Evolutionary conservation across 2,888 invertebrate species (phyloP).

Genomic region (Strigamia transsilvanica): DNA sequence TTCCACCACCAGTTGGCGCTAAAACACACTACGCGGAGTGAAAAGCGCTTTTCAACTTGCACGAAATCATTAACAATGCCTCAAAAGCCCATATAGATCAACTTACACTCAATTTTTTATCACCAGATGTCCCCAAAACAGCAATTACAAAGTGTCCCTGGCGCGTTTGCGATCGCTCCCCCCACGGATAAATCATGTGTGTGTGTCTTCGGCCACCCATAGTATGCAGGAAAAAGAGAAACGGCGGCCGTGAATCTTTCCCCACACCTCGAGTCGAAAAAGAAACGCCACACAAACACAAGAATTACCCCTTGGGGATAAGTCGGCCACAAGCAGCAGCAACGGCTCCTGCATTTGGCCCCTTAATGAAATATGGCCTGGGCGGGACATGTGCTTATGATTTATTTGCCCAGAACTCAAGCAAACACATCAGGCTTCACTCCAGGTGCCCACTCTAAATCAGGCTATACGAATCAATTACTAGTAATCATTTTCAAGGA

Average conservation of each 20-base stretch:
- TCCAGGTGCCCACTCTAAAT: slow-evolving; percentile 50
- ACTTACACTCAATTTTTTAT: slow-evolving; percentile 23
- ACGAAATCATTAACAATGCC: not conserved
- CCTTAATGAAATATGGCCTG: slow-evolving; percentile 51
- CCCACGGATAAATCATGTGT: slow-evolving; percentile 12
- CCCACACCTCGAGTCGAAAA: not conserved
- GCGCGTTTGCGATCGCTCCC: slow-evolving; percentile 11
- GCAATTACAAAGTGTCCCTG: slow-evolving; percentile 16
- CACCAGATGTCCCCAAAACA: slow-evolving; percentile 17
- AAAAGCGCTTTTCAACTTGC: not conserved
- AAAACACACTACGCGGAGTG: not conserved
- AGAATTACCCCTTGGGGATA: slow-evolving; percentile 30
- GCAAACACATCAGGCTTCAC: slow-evolving; percentile 50
- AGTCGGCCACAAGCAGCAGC: slow-evolving; percentile 21
- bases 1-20: slow-evolving; percentile 2
- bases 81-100: not conserved
- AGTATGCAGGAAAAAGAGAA: slow-evolving; percentile 16
- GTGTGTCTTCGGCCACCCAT: slow-evolving; percentile 26
- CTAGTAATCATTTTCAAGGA: slow-evolving; percentile 3
- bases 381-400: slow-evolving; percentile 41
- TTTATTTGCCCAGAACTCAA: slow-evolving; percentile 46
- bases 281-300: slow-evolving; percentile 13
- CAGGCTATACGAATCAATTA: slow-evolving; percentile 26
- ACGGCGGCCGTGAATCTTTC: slow-evolving; percentile 30
- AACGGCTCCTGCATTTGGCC: slow-evolving; percentile 20